Evolutionary conservation across 2,888 invertebrate genomes (phyloP), one percentile per base, ranked within the genome.

Genomic region (Diadegma fenestrale): DNA sequence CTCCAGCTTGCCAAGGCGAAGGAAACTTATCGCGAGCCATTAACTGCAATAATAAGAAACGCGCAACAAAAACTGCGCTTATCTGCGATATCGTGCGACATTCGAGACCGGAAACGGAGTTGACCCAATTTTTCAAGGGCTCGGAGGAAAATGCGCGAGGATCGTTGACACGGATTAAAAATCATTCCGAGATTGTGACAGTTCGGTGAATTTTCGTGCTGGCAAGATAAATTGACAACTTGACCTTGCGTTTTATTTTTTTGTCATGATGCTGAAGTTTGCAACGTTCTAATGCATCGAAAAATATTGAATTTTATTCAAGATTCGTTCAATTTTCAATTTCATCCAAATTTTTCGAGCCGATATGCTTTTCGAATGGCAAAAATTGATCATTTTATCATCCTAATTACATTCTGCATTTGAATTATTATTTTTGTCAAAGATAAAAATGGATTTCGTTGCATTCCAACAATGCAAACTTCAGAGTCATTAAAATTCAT

Each of bases 1-100:
- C 82, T 82, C 33, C 77, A 45, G 22, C n/a, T 33, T 33, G 33
- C 54, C 82, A 71, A 72, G 69, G 69, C 33, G 54, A 45, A n/a
- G 37, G 72, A 75, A 19, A 41, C 41, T 71, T 76, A 78, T 66
- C 77, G 7, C 8, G 54, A 22, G n/a, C n/a, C 43, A 12, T 41
- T 72, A 77, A 33, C n/a, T 72, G 61, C 69, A 51, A 2, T 41
- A 45, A 43, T 41, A 45, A 43, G 69, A 33, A 64, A 33, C 37
- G 75, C 48, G 63, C 26, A 64, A 75, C 22, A 51, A 12, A 30
- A 33, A 48, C 4, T 37, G 19, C 19, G 22, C 17, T 48, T 75
- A 75, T 75, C 45, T 66, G 33, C 43, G 10, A 17, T 19, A 26
- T 45, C 14, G 45, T 48, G 73, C n/a, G n/a, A 61, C 61, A 43